Base-by-base conservation (phyloP, 2,888 invertebrate species). In the Drosophila quinaria region DNA sequence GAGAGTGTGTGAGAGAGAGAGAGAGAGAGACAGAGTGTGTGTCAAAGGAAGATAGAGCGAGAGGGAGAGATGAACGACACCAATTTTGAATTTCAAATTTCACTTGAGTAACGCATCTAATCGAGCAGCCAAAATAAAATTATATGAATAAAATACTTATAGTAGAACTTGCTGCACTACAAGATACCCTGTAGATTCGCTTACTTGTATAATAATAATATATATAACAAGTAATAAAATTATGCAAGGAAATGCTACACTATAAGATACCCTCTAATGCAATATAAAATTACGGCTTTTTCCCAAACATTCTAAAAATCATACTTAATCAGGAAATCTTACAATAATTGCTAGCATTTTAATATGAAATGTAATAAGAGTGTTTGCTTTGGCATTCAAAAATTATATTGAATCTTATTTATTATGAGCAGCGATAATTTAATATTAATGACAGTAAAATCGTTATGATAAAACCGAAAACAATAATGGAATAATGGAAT, bases 21-120 rank as follows among this genome's bases (percentile, higher is more conserved):
- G 3, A 37, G 11, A 39, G 37, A 31, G 31, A 29, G 41, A 15
- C 5, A 9, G 5, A 25, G 35, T 13, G n/a, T 0, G 22, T n/a
- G n/a, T n/a, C n/a, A n/a, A n/a, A 22, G 22, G 4, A 3, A 1
- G 37, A 37, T n/a, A 1, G 6, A 35, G 11, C 39, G 35, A 22
- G 31, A 29, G 41, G 4, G 11, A n/a, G 52, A 15, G 39, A 29
- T 29, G 17, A 39, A 8, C 39, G 39, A 17, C 29, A 39, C 5
- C 50, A 50, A 50, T 37, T 64, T 58, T 58, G 6, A 37, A 44
- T 19, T 42, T 42, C 67, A 52, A 63, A 67, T 68, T 76, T 77
- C 77, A 72, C 63, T 60, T 33, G 54, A 39, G 25, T 56, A 47
- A 72, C 61, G 63, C 60, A 76, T 61, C 69, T 68, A 78, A 65